These are phyloP conservation scores for Eristalis arbustorum DNA, from an alignment of 2,888 invertebrate genomes.

Conservation along the genomic window DNA sequence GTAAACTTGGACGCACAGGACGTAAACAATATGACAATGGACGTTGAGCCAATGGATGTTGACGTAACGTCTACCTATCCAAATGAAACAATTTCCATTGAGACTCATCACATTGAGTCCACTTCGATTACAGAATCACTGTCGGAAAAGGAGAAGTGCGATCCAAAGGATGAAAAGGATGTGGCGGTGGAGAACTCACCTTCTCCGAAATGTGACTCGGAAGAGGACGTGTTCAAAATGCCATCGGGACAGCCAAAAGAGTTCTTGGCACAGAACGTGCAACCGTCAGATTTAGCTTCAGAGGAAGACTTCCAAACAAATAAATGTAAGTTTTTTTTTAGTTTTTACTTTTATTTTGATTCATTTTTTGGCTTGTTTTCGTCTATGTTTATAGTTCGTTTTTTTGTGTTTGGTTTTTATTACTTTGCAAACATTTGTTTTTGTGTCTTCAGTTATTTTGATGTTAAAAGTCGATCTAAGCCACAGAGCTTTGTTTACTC, in stretches of 20 bases:
- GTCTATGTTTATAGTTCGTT: constrained; percentile 1
- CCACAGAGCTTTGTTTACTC: too few species aligned
- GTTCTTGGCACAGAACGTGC: constrained; percentile 23
- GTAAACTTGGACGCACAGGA: constrained; percentile 44
- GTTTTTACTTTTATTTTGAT: constrained; percentile 7
- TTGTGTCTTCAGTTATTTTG: not conserved
- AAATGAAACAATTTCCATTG: constrained; percentile 59
- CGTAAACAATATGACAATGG: constrained; percentile 18
- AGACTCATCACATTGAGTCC: not conserved
- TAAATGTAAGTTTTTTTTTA: constrained; percentile 68
- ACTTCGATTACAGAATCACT: constrained; percentile 12
- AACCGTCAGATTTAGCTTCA: constrained; percentile 41
- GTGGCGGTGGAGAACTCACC: constrained; percentile 75
- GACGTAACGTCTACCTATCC: constrained; percentile 71
- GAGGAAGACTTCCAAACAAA: constrained; percentile 71
- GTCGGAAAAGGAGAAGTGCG: constrained; percentile 76
- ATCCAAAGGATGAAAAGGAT: constrained; percentile 76
- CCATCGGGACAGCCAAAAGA: constrained; percentile 43
- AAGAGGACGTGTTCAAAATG: constrained; percentile 75
- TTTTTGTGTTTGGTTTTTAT: not conserved
- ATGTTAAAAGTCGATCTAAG: too few species aligned
- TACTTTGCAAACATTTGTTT: not conserved
- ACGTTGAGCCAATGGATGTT: constrained; percentile 76
- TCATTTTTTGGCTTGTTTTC: not conserved
- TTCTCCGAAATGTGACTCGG: not conserved